Conservation (phyloP, 2,888 invertebrate species). For the Acheta domesticus region DNA sequence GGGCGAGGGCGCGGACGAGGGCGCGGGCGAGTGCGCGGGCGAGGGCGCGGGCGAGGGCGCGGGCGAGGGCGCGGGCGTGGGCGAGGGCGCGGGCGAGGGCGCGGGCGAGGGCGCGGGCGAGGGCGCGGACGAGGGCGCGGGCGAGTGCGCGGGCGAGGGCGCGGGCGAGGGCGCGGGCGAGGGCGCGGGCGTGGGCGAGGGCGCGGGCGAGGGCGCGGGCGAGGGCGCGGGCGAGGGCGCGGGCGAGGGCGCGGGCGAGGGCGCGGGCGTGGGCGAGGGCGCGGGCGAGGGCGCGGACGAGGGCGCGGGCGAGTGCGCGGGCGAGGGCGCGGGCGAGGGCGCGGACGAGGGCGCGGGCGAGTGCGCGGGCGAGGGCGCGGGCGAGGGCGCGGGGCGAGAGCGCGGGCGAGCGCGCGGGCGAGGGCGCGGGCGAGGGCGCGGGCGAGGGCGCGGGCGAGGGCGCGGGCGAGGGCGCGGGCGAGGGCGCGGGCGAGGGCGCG, state of each 20-base stretch:
- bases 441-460: neutral
- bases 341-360: neutral
- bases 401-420: too few relatives aligned
- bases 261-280: neutral
- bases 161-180: too few relatives aligned
- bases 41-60: too few relatives aligned
- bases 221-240: too few relatives aligned
- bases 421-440: neutral
- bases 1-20: neutral
- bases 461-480: neutral
- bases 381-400: neutral
- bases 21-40: neutral
- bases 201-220: neutral
- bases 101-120: neutral
- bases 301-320: neutral
- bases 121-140: neutral
- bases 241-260: neutral
- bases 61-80: neutral
- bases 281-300: neutral
- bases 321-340: neutral
- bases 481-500: neutral
- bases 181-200: neutral
- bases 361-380: neutral
- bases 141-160: too few relatives aligned
- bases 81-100: neutral